A percentile compares a stretch with the other conserved stretches of the same genome.
Evolutionary conservation across 2,797 vertebrate species (phyloP).

Genomic region (Falco cherrug): DNA sequence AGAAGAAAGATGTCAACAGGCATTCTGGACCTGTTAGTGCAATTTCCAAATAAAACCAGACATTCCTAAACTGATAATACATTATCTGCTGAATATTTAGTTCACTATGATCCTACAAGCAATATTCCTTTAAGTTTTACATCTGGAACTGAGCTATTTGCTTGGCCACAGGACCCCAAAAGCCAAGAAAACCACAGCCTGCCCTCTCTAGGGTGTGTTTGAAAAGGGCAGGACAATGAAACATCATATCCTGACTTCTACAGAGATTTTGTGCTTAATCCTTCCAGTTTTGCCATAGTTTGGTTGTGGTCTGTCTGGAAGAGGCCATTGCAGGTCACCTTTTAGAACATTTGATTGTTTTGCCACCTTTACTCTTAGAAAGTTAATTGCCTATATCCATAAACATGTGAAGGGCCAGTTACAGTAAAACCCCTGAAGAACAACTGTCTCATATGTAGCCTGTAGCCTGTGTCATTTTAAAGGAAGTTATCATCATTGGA

Average conservation of each 20-base stretch:
- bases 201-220: neutral
- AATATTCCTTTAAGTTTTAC: constrained; percentile 36
- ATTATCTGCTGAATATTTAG: constrained; percentile 37
- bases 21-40: constrained; percentile 1
- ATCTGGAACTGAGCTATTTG: constrained; percentile 5
- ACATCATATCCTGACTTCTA: neutral
- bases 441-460: accelerated
- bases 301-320: neutral
- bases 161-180: neutral
- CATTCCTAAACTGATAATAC: constrained; percentile 1
- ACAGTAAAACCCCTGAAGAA: neutral
- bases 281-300: neutral
- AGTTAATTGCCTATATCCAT: neutral
- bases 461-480: neutral
- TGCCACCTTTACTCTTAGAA: neutral
- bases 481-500: neutral
- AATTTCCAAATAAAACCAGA: neutral
- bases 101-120: neutral
- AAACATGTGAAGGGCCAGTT: neutral
- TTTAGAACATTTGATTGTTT: neutral
- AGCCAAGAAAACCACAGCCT: neutral
- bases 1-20: neutral
- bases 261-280: neutral
- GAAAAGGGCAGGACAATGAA: constrained; percentile 1
- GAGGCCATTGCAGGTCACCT: neutral